A percentile compares a stretch with the other conserved stretches of the same genome.
Conservation (phyloP, 1,140 invertebrate species). For the Andricus grossulariae region DNA sequence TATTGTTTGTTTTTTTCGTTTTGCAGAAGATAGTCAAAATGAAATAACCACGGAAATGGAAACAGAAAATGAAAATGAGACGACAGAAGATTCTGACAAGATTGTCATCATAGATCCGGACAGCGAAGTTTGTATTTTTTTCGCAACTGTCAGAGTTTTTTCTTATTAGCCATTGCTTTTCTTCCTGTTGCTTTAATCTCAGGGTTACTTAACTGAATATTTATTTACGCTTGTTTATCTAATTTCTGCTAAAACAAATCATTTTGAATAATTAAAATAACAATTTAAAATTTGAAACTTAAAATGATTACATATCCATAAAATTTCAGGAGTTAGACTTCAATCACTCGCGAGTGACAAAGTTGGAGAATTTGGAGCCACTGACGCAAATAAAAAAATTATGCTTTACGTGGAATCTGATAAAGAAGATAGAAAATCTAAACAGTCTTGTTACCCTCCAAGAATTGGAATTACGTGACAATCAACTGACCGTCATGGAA, state of each 20-base stretch:
- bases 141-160: background rate
- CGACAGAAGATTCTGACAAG: slow-evolving; percentile 64
- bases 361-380: slow-evolving; percentile 88
- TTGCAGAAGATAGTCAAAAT: slow-evolving; percentile 57
- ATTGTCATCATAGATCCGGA: slow-evolving; percentile 71
- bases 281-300: slow-evolving; percentile 27
- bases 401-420: slow-evolving; percentile 95
- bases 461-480: slow-evolving; percentile 97
- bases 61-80: slow-evolving; percentile 48
- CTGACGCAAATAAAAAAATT: slow-evolving; percentile 85
- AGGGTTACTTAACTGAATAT: slow-evolving; percentile 31
- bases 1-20: slow-evolving; percentile 7
- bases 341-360: slow-evolving; percentile 90
- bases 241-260: slow-evolving; percentile 30
- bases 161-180: slow-evolving; percentile 8
- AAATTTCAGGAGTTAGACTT: slow-evolving; percentile 84
- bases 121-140: slow-evolving; percentile 61
- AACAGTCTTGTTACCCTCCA: slow-evolving; percentile 83
- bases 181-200: slow-evolving; percentile 8
- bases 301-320: slow-evolving; percentile 15
- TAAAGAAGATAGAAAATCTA: slow-evolving; percentile 95
- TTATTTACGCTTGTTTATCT: background rate
- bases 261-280: slow-evolving; percentile 9
- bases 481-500: slow-evolving; percentile 94
- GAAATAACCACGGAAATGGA: slow-evolving; percentile 51